Base-by-base conservation (phyloP, 2,888 invertebrate genomes). In the Bellardia pandia region DNA sequence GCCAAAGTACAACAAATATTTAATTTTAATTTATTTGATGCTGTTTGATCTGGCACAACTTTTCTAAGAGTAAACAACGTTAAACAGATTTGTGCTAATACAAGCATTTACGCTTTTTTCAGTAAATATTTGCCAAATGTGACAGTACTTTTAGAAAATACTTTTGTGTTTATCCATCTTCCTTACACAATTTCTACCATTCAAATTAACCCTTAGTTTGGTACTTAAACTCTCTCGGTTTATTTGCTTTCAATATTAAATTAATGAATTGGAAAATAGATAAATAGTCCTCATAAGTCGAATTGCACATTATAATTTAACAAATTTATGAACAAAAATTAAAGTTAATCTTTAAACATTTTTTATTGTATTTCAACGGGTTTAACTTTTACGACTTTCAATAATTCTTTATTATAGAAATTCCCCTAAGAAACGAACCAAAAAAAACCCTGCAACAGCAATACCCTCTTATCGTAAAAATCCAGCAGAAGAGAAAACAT, bases 391-490 rank as follows among this genome's bases (percentile, higher is more conserved):
- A 83, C 58, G 75, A 86, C 16, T 56, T 48, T 8, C 74, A 69
- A 78, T 86, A 75, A 78, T 82, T 78, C 56, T 71, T 85, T 82
- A 8, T 74, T 72, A 53, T 42, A 60, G 5, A 82, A 79, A 79
- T 69, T 69, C 48, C 56, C 74, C 51, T 71, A 66, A 69, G 45
- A 40, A 66, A 60, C n/a, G 8, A 30, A 23, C 53, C 11, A 33
- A 48, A 30, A 37, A 37, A 37, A 37, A 37, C 1, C 40, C 23
- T 23, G 23, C 23, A 40, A 6, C 5, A 69, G 56, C 5, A 62
- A 14, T 74, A 16, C 7, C 16, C 9, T 14, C 37, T 75, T 45
- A n/a, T 53, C 37, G n/a, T 23, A 37, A 48, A 58, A 45, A 9
- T 37, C 6, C 51, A 3, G 2, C 23, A 23, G 23, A 23, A 30